A percentile compares a stretch with the other conserved stretches of the same genome.
Conservation (phyloP, 2,113 vertebrate genomes). For the Myotis lucifugus region DNA sequence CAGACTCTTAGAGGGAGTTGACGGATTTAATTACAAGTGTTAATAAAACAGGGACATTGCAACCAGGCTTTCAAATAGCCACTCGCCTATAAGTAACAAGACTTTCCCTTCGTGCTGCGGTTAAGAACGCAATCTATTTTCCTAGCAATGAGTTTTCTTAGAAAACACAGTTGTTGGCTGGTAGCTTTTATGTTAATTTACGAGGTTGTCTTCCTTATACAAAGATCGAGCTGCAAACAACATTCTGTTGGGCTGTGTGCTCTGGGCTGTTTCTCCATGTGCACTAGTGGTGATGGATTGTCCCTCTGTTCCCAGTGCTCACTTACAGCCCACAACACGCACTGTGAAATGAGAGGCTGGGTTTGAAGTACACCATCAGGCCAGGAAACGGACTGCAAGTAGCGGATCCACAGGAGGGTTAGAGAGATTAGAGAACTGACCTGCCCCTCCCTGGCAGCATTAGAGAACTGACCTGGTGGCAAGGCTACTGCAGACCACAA, state of each 20-base stretch:
- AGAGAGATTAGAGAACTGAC: neutral
- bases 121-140: constrained; percentile 52
- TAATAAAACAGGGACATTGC: constrained; percentile 78
- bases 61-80: constrained; percentile 78
- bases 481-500: neutral
- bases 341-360: constrained; percentile 32
- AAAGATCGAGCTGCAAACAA: constrained; percentile 60
- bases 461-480: neutral
- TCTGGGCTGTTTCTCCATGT: neutral
- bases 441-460: neutral
- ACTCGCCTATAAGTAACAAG: constrained; percentile 62
- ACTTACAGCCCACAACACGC: neutral
- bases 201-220: constrained; percentile 55
- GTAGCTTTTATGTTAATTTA: constrained; percentile 57
- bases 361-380: neutral
- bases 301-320: neutral
- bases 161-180: constrained; percentile 46
- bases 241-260: neutral
- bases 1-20: constrained; percentile 74
- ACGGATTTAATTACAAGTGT: constrained; percentile 79
- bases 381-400: neutral
- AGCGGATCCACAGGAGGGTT: neutral
- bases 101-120: constrained; percentile 32
- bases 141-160: neutral
- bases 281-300: neutral